Conservation (phyloP, 2,888 invertebrate species). For the Lasioglossum malachurum region DNA sequence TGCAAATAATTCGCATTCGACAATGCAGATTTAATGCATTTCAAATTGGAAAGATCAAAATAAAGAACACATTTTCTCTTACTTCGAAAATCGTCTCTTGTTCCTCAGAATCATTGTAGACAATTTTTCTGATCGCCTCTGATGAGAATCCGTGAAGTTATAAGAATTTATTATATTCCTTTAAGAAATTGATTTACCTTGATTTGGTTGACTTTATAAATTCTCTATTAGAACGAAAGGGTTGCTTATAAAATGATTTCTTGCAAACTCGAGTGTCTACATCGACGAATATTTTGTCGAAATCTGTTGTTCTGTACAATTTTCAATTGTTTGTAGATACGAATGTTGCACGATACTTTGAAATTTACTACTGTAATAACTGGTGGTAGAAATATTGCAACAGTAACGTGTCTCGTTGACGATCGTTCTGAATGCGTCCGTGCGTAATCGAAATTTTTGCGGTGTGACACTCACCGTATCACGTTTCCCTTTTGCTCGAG, state of each 20-base stretch:
- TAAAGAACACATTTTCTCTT: neutral
- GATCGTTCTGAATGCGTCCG: conserved; percentile 62
- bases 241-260: neutral
- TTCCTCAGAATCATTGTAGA: too few relatives aligned
- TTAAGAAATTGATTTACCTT: too few relatives aligned
- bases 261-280: neutral
- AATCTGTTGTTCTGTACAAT: neutral
- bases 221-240: neutral
- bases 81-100: too few relatives aligned
- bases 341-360: neutral
- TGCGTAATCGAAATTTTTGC: conserved; percentile 76
- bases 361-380: neutral
- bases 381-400: neutral
- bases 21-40: neutral
- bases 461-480: conserved; percentile 76
- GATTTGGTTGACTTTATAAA: neutral
- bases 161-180: neutral
- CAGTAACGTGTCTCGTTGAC: conserved; percentile 26
- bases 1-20: neutral
- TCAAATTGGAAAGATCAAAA: neutral
- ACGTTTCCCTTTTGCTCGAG: conserved; percentile 81
- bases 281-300: neutral
- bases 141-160: neutral
- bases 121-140: neutral
- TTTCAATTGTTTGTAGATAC: neutral